These are phyloP conservation scores for Anas capensis DNA, from an alignment of 2,797 vertebrate genomes.

Conservation along the genomic window DNA sequence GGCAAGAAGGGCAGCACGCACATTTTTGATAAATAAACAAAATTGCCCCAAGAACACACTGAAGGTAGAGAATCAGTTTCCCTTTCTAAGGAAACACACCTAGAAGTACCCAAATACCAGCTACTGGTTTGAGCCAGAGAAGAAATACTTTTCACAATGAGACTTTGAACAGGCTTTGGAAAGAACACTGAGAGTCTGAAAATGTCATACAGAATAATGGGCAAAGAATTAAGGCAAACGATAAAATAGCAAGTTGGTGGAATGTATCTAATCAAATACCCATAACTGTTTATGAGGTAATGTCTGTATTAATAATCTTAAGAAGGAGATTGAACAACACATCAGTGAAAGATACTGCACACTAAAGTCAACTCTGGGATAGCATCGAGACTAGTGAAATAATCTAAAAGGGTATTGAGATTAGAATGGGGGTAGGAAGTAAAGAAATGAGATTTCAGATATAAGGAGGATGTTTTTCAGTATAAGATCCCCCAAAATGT, in stretches of 20 bases:
- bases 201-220: not conserved
- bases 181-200: not conserved
- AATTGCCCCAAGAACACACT: not conserved
- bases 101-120: not conserved
- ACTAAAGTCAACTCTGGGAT: not conserved
- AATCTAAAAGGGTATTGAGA: not conserved
- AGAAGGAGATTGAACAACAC: not conserved
- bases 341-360: not conserved
- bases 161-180: not conserved
- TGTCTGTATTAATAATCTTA: constrained; percentile 47
- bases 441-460: not conserved
- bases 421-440: not conserved
- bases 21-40: not conserved
- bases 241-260: not conserved
- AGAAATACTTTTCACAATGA: not conserved
- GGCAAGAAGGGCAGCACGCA: not conserved
- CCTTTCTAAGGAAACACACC: not conserved
- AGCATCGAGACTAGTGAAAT: not conserved
- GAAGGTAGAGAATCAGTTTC: not conserved
- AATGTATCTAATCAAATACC: constrained; percentile 48
- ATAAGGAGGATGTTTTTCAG: not conserved
- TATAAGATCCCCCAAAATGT: not conserved
- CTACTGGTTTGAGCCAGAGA: not conserved
- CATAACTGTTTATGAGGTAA: constrained; percentile 56
- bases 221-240: not conserved